A percentile compares a stretch with the other conserved stretches of the same genome.
Conservation (phyloP, 2,113 vertebrate species). For the Macrotis lagotis region DNA sequence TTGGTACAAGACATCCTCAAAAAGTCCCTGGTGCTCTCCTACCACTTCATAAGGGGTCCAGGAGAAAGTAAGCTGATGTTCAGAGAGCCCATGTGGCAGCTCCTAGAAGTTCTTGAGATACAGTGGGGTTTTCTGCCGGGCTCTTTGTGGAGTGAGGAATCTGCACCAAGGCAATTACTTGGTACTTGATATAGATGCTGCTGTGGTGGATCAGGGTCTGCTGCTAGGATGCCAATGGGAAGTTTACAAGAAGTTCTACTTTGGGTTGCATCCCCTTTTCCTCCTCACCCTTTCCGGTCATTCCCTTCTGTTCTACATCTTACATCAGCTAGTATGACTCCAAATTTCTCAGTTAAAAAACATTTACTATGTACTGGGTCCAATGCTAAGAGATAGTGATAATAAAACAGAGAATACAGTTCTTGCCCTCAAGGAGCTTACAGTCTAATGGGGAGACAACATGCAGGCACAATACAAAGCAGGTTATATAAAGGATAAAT, state of each 20-base stretch:
- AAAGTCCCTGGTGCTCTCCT: neutral
- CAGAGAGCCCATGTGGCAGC: neutral
- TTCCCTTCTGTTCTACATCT: neutral
- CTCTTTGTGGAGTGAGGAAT: neutral
- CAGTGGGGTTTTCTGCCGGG: neutral
- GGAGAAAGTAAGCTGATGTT: neutral
- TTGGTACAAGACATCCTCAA: neutral
- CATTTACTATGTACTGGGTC: no score
- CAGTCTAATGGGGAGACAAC: no score
- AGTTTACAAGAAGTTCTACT: neutral
- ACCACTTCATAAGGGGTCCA: neutral
- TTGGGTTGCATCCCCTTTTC: neutral
- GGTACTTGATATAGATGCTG: neutral
- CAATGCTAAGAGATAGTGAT: no score
- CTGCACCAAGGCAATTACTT: neutral
- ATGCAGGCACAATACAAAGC: no score
- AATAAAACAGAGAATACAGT: no score
- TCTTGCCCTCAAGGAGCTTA: no score
- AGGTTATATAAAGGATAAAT: no score
- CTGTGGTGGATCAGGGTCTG: neutral
- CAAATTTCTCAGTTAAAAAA: neutral
- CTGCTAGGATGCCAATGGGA: neutral
- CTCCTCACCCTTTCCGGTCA: neutral
- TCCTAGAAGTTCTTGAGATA: neutral
- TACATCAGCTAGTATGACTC: neutral